Conservation (phyloP, 2,797 vertebrate species). For the Columba guinea region DNA sequence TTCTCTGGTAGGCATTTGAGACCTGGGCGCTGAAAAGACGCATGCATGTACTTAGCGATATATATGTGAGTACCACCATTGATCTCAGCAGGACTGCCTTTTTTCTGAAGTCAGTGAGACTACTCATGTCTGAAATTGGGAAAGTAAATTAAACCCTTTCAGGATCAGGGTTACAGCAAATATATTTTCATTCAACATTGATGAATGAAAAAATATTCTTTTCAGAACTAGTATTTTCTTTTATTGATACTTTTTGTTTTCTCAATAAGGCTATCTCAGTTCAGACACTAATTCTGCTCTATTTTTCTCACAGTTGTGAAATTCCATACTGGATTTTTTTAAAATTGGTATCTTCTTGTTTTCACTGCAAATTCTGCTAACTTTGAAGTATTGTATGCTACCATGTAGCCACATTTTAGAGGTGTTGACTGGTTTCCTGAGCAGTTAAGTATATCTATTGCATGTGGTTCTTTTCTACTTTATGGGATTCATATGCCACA, state of each 20-base stretch:
- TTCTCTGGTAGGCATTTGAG: slow-evolving; percentile 13
- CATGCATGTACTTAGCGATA: not conserved
- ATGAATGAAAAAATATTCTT: not conserved
- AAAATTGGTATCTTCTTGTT: not conserved
- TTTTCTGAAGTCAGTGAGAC: slow-evolving; percentile 28
- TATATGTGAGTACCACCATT: slow-evolving; percentile 26
- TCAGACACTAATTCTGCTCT: not conserved
- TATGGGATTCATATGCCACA: slow-evolving; percentile 48
- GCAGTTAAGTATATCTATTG: not conserved
- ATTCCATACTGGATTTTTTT: not conserved
- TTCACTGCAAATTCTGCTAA: not conserved
- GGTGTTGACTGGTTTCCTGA: slow-evolving; percentile 27
- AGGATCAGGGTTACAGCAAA: not conserved
- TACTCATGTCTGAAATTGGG: not conserved
- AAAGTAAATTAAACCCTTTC: slow-evolving; percentile 29
- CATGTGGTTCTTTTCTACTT: slow-evolving; percentile 46
- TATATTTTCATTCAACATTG: not conserved
- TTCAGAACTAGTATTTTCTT: not conserved
- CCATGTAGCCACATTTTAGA: not conserved
- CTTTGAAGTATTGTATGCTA: not conserved
- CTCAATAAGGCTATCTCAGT: not conserved
- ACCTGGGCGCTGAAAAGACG: slow-evolving; percentile 31
- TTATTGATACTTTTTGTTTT: not conserved
- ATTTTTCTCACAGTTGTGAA: not conserved
- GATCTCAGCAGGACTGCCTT: slow-evolving; percentile 53